These are phyloP conservation scores for Siphlonurus alternatus DNA, from an alignment of 2,888 invertebrate genomes.

Conservation along the genomic window DNA sequence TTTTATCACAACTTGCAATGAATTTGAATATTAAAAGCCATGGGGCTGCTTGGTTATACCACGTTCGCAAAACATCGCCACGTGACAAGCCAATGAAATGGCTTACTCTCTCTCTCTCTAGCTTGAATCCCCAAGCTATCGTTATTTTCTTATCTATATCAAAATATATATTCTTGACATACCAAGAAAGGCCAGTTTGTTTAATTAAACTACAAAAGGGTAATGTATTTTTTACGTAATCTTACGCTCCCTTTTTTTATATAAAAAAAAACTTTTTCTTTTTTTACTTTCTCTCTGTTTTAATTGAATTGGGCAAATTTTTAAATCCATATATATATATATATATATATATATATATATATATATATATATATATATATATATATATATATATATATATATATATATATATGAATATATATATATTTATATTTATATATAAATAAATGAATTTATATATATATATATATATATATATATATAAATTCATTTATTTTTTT, in stretches of 20 bases:
- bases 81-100: not conserved
- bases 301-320: not conserved
- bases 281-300: not conserved
- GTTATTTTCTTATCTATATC: not conserved
- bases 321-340: not conserved
- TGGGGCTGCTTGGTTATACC: not conserved
- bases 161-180: not conserved
- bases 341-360: not conserved
- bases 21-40: not conserved
- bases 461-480: no score
- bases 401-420: no score
- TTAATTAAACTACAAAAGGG: not conserved
- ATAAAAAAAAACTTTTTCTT: not conserved
- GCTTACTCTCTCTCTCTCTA: not conserved
- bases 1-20: not conserved
- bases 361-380: no score
- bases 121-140: no score
- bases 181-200: not conserved
- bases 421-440: no score
- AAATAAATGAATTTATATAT: no score
- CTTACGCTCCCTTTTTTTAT: no score
- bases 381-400: no score
- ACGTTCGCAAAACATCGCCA: not conserved
- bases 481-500: no score
- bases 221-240: no score